These are phyloP conservation scores for Drosophila elegans DNA, from an alignment of 1,140 invertebrate genomes.

Conservation along the genomic window DNA sequence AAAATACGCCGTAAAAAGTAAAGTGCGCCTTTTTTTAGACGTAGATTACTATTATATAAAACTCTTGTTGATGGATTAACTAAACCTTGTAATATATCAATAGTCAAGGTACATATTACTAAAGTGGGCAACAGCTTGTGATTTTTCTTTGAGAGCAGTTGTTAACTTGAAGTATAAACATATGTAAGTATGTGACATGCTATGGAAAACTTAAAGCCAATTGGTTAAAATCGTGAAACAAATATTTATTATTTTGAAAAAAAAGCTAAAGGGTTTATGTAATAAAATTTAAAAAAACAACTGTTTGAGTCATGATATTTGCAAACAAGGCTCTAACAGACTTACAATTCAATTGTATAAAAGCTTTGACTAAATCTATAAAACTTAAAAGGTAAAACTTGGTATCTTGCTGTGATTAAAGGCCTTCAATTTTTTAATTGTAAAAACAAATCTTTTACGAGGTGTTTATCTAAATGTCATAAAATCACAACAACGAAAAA, in stretches of 20 bases:
- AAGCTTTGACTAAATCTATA: too few species aligned
- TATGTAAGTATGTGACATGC: background rate
- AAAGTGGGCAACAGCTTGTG: background rate
- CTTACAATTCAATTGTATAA: too few species aligned
- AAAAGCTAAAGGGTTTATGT: background rate
- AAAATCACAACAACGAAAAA: background rate
- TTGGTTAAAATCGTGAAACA: background rate
- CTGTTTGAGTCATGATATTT: too few species aligned
- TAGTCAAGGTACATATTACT: background rate
- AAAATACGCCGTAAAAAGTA: slow-evolving; percentile 33
- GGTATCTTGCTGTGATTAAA: background rate
- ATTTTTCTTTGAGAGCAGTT: background rate
- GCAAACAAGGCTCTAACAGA: too few species aligned
- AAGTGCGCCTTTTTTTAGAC: slow-evolving; percentile 16
- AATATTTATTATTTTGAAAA: background rate
- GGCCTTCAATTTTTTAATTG: background rate
- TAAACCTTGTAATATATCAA: background rate
- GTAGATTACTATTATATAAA: slow-evolving; percentile 8
- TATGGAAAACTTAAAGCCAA: background rate
- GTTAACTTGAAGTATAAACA: background rate
- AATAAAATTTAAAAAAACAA: background rate
- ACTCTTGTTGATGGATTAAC: background rate
- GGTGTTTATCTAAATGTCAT: background rate
- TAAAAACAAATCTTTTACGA: too few species aligned
- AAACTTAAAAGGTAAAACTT: too few species aligned